Evolutionary conservation across 2,113 vertebrate genomes (phyloP).

Genomic region (Deroptyus accipitrinus): DNA sequence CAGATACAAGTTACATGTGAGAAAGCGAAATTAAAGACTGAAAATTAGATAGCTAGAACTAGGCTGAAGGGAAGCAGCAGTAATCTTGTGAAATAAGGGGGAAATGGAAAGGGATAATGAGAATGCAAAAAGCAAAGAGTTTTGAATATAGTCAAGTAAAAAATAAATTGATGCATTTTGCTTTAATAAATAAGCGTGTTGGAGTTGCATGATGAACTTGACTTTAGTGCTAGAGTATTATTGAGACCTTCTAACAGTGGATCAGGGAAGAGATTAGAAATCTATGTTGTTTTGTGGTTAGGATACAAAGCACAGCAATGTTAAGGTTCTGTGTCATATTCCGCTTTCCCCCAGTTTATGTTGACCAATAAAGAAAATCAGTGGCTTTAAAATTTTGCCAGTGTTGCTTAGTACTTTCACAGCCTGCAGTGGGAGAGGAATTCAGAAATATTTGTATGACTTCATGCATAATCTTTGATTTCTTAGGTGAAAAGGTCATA

Average conservation of each 20-base stretch:
- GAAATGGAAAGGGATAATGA: not conserved
- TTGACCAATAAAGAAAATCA: not conserved
- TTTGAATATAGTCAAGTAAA: not conserved
- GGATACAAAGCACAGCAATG: not conserved
- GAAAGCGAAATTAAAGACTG: not conserved
- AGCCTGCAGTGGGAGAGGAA: not conserved
- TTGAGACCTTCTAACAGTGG: not conserved
- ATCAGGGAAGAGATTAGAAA: not conserved
- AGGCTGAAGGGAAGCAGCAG: not conserved
- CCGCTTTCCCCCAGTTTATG: not conserved
- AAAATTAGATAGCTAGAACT: not conserved
- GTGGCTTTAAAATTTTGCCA: not conserved
- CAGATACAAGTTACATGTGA: not conserved
- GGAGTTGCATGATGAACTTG: not conserved
- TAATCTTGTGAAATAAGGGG: not conserved
- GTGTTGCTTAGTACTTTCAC: not conserved
- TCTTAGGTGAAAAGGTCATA: not conserved
- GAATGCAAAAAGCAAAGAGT: not conserved
- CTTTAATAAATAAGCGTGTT: not conserved
- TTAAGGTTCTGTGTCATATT: not conserved
- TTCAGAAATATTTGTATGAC: not conserved
- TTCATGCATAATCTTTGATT: not conserved
- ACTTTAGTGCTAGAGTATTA: not conserved
- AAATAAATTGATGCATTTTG: not conserved
- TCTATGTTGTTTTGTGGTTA: not conserved